Evolutionary conservation across 2,113 vertebrate species (phyloP), one percentile per base, ranked within the genome.

Genomic region (Brachionichthys hirsutus): DNA sequence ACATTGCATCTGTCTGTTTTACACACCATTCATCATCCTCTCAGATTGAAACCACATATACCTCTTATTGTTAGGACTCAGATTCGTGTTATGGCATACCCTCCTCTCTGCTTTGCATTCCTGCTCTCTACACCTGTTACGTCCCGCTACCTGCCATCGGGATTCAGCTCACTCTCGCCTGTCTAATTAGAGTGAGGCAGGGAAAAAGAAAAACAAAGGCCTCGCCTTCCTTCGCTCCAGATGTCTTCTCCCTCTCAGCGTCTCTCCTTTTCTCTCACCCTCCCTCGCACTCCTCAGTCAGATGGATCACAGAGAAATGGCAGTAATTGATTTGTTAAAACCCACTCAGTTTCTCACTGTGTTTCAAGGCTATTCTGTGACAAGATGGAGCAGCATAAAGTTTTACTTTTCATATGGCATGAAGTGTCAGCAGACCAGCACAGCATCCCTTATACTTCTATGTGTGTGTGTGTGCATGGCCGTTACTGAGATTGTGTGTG

Each of bases 181-280:
- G 73, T 85, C 88, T 90, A 87, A 90, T 91, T 86, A 89, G 76
- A 85, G 59, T 47, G 62, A 85, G 77, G 75, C 68, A 78, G 64
- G 63, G 51, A 77, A 55, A 84, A 80, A 83, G 58, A 79, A 80
- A 82, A 78, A 82, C 67, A 83, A 80, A 82, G 42, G 55, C 49
- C 53, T 73, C 58, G 71, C 56, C 60, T 62, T 85, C 73, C 43
- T 60, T 70, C 65, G 45, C 73, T 75, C 80, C 49, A 34, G 58
- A 56, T 51, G 55, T 84, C 72, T 67, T 68, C 61, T 67, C 50
- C 57, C 52, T 67, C 60, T 59, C 40, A 40, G 9, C 12, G 13
- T 69, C 70, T 80, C 48, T 67, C 6, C 45, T 61, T 59, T 50
- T 55, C 54, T 34, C 19, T 53, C 58, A 14, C 16, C 59, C 19